Evolutionary conservation across 2,113 vertebrate species (phyloP).

Genomic region (Stegastes partitus): DNA sequence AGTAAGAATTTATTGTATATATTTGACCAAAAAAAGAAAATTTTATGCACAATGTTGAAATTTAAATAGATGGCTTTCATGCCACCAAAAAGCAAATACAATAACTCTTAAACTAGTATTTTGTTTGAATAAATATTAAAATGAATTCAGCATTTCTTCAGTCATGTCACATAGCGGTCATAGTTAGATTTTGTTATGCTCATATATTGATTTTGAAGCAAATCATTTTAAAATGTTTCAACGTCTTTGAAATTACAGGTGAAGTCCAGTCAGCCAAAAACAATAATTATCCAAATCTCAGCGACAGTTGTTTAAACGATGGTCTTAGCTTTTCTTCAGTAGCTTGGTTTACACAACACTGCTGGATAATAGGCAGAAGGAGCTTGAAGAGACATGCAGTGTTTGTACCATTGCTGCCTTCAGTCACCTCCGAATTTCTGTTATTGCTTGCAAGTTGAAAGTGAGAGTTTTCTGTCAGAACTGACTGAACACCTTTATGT

Average conservation of each 20-base stretch:
- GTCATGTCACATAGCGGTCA: neutral
- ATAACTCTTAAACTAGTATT: neutral
- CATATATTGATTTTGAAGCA: neutral
- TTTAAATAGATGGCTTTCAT: neutral
- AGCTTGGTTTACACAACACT: constrained; percentile 4
- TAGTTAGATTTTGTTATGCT: neutral
- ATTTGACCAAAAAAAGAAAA: too few species aligned
- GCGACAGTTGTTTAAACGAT: neutral
- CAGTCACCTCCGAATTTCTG: neutral
- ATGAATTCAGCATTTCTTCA: neutral
- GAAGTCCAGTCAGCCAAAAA: constrained; percentile 5
- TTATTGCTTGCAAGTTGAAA: neutral
- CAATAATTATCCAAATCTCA: constrained; percentile 16
- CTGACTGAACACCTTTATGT: neutral
- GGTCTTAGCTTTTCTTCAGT: neutral
- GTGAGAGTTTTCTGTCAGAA: neutral
- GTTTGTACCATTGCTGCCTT: neutral
- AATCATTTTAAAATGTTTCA: neutral
- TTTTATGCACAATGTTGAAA: neutral
- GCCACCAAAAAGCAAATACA: neutral
- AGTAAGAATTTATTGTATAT: too few species aligned
- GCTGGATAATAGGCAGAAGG: constrained; percentile 27
- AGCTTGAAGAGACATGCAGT: constrained; percentile 13
- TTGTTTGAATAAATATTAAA: constrained; percentile 19
- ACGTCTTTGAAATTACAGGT: neutral